phyloP scores from a whole-genome alignment of 2,797 vertebrate species.

The Aphelocoma californica region DNA sequence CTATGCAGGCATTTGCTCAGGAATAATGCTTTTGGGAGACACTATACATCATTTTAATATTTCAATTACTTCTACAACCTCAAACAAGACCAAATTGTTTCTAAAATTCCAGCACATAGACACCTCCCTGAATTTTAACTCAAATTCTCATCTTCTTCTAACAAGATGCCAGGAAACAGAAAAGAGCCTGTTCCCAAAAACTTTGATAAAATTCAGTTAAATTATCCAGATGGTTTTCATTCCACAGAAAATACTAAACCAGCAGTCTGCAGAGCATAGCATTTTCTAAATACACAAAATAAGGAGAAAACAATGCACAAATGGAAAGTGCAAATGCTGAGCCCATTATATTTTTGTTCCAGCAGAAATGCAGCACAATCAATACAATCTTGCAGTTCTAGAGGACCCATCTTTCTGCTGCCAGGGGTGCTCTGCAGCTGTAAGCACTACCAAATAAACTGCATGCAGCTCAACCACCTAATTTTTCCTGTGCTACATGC shows the following conservation, averaged over 20 bases:
- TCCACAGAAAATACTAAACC: slow-evolving; percentile 73
- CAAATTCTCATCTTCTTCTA: slow-evolving; percentile 41
- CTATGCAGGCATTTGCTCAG: not conserved
- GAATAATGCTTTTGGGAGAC: not conserved
- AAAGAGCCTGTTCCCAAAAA: slow-evolving; percentile 61
- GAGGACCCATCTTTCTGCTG: not conserved
- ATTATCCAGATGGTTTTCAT: slow-evolving; percentile 77
- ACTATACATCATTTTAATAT: not conserved
- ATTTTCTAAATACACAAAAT: slow-evolving; percentile 78
- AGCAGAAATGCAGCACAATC: slow-evolving; percentile 54
- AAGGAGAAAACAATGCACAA: slow-evolving; percentile 72
- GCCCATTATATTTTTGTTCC: slow-evolving; percentile 69
- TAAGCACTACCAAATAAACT: not conserved
- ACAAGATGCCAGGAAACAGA: slow-evolving; percentile 52
- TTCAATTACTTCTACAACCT: not conserved
- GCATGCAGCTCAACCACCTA: not conserved
- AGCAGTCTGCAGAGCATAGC: slow-evolving; percentile 71
- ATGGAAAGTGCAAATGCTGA: slow-evolving; percentile 73
- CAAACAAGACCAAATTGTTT: not conserved
- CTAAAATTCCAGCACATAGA: not conserved
- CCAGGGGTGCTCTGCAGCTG: not conserved
- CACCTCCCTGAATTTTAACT: slow-evolving; percentile 49
- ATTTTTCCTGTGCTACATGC: not conserved
- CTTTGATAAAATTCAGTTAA: slow-evolving; percentile 65
- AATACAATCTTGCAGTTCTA: slow-evolving; percentile 36